Evolutionary conservation across 2,888 invertebrate genomes (phyloP).

Genomic region (Globia sparganii): DNA sequence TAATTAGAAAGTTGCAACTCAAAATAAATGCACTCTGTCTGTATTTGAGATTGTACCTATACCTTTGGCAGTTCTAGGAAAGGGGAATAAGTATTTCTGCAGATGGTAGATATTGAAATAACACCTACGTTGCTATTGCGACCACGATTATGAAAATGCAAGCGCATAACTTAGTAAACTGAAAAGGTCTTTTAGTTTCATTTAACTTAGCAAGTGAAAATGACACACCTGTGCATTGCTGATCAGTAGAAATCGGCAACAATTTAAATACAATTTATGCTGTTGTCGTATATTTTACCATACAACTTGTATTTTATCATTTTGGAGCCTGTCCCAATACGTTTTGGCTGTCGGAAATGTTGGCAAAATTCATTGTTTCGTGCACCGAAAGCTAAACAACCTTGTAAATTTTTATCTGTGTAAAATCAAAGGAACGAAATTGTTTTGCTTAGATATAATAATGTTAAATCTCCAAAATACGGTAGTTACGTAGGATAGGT

Average conservation of each 20-base stretch:
- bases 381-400: constrained; percentile 40
- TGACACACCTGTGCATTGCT: constrained; percentile 79
- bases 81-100: background rate
- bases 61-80: background rate
- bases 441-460: background rate
- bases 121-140: constrained; percentile 52
- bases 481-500: background rate
- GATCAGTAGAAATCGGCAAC: constrained; percentile 87
- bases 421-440: background rate
- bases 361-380: constrained; percentile 49
- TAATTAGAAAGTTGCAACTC: background rate
- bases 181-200: constrained; percentile 60
- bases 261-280: constrained; percentile 84
- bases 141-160: constrained; percentile 63
- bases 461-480: background rate
- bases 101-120: constrained; percentile 28
- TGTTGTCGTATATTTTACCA: constrained; percentile 72
- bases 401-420: background rate
- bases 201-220: constrained; percentile 83
- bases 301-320: constrained; percentile 72
- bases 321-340: constrained; percentile 69
- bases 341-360: constrained; percentile 58
- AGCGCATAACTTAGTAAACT: constrained; percentile 51
- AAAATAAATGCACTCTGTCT: background rate
- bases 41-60: no score